These are phyloP conservation scores for Pandemis cinnamomeana DNA, from an alignment of 2,888 invertebrate species.

Conservation along the genomic window DNA sequence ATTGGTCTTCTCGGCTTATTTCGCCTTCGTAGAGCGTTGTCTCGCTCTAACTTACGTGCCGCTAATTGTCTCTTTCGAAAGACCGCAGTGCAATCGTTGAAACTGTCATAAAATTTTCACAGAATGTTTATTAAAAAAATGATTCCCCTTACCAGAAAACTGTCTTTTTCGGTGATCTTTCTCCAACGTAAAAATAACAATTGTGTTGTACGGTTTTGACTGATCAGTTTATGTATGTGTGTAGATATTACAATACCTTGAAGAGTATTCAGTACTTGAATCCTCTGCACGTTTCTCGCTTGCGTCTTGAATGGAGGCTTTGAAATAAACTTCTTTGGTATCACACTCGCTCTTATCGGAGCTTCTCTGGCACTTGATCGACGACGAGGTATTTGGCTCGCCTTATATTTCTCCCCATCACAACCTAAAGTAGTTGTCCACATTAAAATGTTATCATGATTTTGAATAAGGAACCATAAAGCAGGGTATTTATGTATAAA, in stretches of 20 bases:
- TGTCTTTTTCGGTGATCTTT: too few species aligned
- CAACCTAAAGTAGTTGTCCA: conserved; percentile 8
- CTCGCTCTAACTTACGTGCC: too few species aligned
- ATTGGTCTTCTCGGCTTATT: too few species aligned
- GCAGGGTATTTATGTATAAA: background rate
- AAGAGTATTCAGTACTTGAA: conserved; percentile 57
- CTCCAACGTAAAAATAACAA: too few species aligned
- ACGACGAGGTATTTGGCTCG: conserved; percentile 61
- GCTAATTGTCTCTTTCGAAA: too few species aligned
- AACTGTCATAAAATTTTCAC: too few species aligned
- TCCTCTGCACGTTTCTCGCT: conserved; percentile 58
- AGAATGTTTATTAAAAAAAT: too few species aligned
- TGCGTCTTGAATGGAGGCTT: conserved; percentile 43
- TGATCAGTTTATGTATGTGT: too few species aligned
- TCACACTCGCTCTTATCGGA: conserved; percentile 40
- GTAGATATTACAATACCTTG: conserved; percentile 53
- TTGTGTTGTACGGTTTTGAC: too few species aligned
- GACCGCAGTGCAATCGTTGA: too few species aligned
- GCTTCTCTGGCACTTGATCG: conserved; percentile 45
- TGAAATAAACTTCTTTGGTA: conserved; percentile 16
- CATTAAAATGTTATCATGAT: background rate
- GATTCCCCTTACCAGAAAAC: too few species aligned
- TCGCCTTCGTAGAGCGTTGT: too few species aligned
- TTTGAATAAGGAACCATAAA: background rate
- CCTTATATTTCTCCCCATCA: conserved; percentile 49